Percentiles rank a stretch among this genome's conserved stretches.
These are phyloP conservation scores for Corvus hawaiiensis DNA, from an alignment of 2,113 vertebrate species.

Conservation along the genomic window DNA sequence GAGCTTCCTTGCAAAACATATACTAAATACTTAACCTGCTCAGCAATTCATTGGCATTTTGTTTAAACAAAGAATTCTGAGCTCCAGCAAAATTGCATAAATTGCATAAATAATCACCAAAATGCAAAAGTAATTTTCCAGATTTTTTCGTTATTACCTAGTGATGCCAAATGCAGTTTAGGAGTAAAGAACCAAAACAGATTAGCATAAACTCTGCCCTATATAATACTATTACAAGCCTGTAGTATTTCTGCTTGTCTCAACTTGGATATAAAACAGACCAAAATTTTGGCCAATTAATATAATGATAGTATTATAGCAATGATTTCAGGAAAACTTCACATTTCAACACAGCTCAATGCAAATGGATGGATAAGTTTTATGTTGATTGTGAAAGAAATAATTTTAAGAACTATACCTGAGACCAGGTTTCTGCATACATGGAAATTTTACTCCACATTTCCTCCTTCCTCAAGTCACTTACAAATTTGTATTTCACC, in stretches of 20 bases:
- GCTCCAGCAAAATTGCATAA: conserved; percentile 21
- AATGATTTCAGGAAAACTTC: neutral
- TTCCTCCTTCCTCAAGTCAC: accelerated
- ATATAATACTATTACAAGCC: neutral
- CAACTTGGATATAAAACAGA: neutral
- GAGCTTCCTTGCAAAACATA: neutral
- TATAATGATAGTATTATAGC: neutral
- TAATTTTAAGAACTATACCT: neutral
- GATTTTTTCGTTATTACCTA: neutral
- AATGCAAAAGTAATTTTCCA: conserved; percentile 35
- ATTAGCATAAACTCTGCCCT: neutral
- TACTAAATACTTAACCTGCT: neutral
- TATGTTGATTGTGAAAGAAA: neutral
- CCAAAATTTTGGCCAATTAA: neutral
- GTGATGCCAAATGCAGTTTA: neutral
- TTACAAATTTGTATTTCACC: neutral
- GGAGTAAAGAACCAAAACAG: neutral
- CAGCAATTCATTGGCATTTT: neutral
- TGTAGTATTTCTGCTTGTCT: neutral
- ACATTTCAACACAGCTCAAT: neutral
- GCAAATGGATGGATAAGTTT: neutral
- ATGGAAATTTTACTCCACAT: neutral
- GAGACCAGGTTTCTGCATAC: neutral
- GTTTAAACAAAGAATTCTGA: conserved; percentile 36
- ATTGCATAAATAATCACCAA: conserved; percentile 19